phyloP scores from a whole-genome alignment of 2,113 vertebrate genomes.

The Aepyceros melampus region DNA sequence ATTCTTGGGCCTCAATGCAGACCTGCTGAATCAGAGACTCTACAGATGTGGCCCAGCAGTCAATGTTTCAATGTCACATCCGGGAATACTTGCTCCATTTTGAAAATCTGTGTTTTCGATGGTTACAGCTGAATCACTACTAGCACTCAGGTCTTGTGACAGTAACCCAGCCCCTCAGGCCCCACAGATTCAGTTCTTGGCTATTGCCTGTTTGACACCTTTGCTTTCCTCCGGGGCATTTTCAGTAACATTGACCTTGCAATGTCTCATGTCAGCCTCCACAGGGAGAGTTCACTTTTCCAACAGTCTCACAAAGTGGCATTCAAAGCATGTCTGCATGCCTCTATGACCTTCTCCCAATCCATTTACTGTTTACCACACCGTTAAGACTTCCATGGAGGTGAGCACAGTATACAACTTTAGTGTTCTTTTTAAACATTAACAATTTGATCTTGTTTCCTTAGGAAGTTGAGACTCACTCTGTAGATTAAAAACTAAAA shows the following conservation, averaged over 20 bases:
- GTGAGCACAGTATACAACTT: background rate
- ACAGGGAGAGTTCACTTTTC: background rate
- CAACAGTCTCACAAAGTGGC: background rate
- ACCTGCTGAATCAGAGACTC: background rate
- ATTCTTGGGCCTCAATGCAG: background rate
- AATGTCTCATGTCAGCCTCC: background rate
- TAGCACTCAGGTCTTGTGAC: background rate
- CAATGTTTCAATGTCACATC: background rate
- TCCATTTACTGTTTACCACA: background rate
- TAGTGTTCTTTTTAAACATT: background rate
- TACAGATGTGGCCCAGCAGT: background rate
- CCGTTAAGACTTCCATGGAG: background rate
- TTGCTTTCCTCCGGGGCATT: background rate
- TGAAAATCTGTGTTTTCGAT: background rate
- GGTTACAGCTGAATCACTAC: background rate
- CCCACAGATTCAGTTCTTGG: background rate
- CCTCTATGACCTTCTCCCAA: background rate
- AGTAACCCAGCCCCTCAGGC: fast-evolving
- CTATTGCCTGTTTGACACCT: background rate
- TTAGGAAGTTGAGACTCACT: background rate
- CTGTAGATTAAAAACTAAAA: conserved; percentile 15
- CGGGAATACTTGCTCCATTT: background rate
- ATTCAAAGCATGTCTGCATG: background rate
- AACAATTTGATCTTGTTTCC: background rate
- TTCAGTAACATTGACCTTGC: background rate